Evolutionary conservation across 2,797 vertebrate genomes (phyloP), one percentile per base, ranked within the genome.

Genomic region (Kryptopterus vitreolus): DNA sequence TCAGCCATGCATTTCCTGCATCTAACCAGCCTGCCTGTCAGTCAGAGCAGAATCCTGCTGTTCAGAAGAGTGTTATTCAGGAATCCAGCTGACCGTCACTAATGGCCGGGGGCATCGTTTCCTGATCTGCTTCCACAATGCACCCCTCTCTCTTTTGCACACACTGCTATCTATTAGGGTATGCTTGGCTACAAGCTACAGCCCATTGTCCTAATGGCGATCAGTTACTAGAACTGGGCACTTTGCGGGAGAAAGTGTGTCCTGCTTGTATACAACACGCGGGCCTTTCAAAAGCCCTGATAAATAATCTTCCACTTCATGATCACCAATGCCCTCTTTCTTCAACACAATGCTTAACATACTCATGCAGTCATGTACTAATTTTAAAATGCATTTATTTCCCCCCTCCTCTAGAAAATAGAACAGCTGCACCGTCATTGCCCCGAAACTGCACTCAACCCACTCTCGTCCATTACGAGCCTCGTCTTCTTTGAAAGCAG

Each of bases 201-300:
- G 31, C 2, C 31, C 24, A 62, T 62, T 46, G 33, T 81, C 33
- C 57, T 77, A 59, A 52, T 71, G 57, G 15, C 18, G 29, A 78
- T 58, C 50, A 66, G 58, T 65, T 82, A 73, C 58, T 26, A 46
- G 35, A 78, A 38, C 29, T 20, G 24, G 50, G 71, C 35, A 55
- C 38, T 74, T 57, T 24, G 22, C 6, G 31, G 7, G 61, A 57
- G 59, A 61, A 70, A 63, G 10, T 52, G 33, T 58, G 29, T 6
- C 53, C 16, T 52, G 13, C 38, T 69, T 68, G 63, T 46, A 26
- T 74, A 29, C 26, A 65, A 22, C 50, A 74, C 16, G n/a, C 52
- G 72, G 76, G 43, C 65, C 50, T 72, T 79, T 71, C 16, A 78
- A 66, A 63, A 22, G 77, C 52, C n/a, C 76, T 77, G 38, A 77